Base-by-base conservation (phyloP, 2,113 vertebrate genomes). In the Dasyprocta punctata region DNA sequence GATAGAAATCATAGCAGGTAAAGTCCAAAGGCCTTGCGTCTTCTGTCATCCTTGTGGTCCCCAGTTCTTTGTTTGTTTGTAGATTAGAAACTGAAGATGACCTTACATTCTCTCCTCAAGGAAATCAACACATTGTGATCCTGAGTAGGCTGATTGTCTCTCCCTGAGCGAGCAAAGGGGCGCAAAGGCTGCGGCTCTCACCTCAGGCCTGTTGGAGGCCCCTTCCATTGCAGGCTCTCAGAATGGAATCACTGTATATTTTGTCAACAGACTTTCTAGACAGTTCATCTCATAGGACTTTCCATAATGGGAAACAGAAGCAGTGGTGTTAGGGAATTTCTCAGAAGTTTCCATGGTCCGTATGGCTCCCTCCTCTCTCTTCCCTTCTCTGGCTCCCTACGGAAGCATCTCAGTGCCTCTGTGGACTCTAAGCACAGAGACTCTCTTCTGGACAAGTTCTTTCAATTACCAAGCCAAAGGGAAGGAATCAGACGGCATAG, bases 391-490 rank as follows among this genome's bases (percentile, higher is more conserved):
- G 71, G n/a, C 9, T 24, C 41, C n/a, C 38, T 19, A 0, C 2
- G 1, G 30, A 22, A 86, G 56, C 28, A 77, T 16, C 52, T 54
- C 47, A 1, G 63, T 5, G 16, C 19, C 73, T 80, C 83, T 86
- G 60, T 89, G 49, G 69, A 83, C 47, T 71, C 7, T 7, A 44
- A 47, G 30, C 11, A 77, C 28, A 63, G 69, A 87, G 38, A 89
- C 33, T 52, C 2, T 63, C 30, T 73, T 44, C n/a, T 81, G 8
- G 71, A 92, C 19, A n/a, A 19, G 3, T 63, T 44, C 93, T 58
- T 94, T 90, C 73, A 89, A 83, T 92, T 92, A 90, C 58, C 36
- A 71, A 95, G 69, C n/a, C 56, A 75, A 83, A 77, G 93, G 58
- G 30, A 93, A 90, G 71, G 38, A 95, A 73, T 36, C 58, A 81